Percentiles rank a stretch among this genome's conserved stretches.
Evolutionary conservation across 2,113 vertebrate genomes (phyloP).

Genomic region (Globicephala melas): DNA sequence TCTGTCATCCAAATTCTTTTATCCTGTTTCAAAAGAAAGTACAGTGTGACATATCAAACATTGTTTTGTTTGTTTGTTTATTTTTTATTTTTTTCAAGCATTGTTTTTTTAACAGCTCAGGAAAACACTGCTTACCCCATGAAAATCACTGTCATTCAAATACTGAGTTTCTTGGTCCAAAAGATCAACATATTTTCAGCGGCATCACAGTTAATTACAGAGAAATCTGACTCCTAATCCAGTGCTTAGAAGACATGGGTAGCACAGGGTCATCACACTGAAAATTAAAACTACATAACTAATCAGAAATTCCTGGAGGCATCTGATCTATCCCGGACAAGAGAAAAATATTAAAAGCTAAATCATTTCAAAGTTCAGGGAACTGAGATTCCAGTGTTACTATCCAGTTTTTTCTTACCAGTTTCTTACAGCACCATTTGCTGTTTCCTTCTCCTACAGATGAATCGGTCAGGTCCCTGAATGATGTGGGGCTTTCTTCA

Average conservation of each 20-base stretch:
- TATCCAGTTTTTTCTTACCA: not conserved
- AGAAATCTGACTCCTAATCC: not conserved
- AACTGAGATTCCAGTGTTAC: not conserved
- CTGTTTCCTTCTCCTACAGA: not conserved
- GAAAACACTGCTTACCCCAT: not conserved
- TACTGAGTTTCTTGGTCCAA: not conserved
- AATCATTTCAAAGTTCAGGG: not conserved
- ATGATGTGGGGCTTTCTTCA: not conserved
- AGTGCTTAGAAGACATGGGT: not conserved
- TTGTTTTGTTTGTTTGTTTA: not conserved
- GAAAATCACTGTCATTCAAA: not conserved
- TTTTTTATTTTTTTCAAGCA: not conserved
- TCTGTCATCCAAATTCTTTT: not conserved
- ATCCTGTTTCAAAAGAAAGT: not conserved
- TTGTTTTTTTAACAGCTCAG: not conserved
- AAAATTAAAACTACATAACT: not conserved
- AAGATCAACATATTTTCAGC: not conserved
- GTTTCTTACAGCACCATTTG: not conserved
- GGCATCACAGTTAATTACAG: not conserved
- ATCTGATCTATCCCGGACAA: not conserved
- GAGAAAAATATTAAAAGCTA: not conserved
- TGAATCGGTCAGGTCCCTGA: not conserved
- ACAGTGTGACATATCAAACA: not conserved
- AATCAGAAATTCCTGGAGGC: not conserved
- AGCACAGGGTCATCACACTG: not conserved